Conservation (phyloP, 1,140 invertebrate genomes). For the Hydropsyche tenuis region DNA sequence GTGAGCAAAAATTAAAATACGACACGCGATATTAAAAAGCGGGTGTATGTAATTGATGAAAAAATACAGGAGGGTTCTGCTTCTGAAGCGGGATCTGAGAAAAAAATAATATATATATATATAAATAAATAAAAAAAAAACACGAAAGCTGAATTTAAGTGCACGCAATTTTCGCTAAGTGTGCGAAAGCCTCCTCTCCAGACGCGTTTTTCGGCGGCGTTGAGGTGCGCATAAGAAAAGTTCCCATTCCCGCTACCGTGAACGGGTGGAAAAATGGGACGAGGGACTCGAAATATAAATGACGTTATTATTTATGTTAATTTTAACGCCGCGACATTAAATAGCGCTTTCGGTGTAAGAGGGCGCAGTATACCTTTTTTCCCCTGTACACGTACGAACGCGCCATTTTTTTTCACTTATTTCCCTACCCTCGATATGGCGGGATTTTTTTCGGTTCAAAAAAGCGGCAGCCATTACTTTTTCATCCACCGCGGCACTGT, state of each 20-base stretch:
- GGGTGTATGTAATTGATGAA: constrained; percentile 27
- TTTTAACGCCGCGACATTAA: constrained; percentile 50
- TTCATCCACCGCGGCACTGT: constrained; percentile 37
- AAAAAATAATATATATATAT: not conserved
- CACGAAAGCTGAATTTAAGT: constrained; percentile 51
- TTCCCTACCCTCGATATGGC: not conserved
- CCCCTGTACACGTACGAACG: not conserved
- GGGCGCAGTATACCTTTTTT: constrained; percentile 47
- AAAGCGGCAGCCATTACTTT: constrained; percentile 36
- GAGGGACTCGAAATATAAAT: constrained; percentile 47
- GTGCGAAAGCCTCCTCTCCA: constrained; percentile 32
- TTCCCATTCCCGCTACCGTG: not conserved
- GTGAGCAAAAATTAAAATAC: not conserved
- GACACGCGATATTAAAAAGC: not conserved
- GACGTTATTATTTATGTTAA: constrained; percentile 52
- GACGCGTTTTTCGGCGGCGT: not conserved
- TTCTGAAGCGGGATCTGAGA: constrained; percentile 23
- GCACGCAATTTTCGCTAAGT: constrained; percentile 50
- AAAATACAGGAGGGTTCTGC: constrained; percentile 8
- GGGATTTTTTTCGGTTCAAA: constrained; percentile 13
- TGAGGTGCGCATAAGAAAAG: not conserved
- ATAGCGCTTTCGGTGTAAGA: constrained; percentile 48
- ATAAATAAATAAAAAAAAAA: constrained; percentile 30
- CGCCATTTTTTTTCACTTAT: constrained; percentile 30
- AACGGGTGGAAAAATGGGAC: not conserved